These are phyloP conservation scores for Canis aureus DNA, from an alignment of 2,113 vertebrate species.

Conservation along the genomic window DNA sequence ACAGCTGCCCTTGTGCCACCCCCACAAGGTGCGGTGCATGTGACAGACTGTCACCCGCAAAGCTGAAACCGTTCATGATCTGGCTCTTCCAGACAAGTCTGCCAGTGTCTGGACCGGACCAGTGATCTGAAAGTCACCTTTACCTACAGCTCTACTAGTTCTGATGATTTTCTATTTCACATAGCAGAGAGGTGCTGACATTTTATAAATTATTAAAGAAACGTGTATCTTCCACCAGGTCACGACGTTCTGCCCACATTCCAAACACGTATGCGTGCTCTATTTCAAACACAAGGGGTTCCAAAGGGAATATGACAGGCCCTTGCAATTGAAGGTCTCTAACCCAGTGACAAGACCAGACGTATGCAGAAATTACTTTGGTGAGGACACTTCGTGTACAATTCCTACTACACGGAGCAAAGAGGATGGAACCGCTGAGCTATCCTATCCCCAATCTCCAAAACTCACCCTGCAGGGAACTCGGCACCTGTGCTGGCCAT, in stretches of 20 bases:
- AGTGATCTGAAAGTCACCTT: neutral
- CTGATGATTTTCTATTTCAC: neutral
- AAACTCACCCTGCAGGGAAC: too few species aligned
- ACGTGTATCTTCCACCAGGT: fast-evolving
- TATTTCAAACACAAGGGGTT: fast-evolving
- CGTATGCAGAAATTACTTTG: fast-evolving
- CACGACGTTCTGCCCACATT: neutral
- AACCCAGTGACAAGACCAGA: fast-evolving
- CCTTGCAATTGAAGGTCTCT: neutral
- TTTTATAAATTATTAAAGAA: neutral
- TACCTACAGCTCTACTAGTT: neutral
- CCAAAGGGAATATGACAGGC: fast-evolving
- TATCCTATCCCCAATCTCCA: neutral
- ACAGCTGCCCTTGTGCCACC: fast-evolving
- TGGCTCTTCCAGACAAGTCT: neutral
- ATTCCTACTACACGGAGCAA: fast-evolving
- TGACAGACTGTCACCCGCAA: fast-evolving
- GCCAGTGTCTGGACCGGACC: too few species aligned
- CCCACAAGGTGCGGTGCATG: fast-evolving
- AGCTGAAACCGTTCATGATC: neutral
- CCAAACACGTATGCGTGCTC: fast-evolving
- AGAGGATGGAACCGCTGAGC: fast-evolving
- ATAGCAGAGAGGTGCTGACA: neutral
- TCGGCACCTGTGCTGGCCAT: neutral
- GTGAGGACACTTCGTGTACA: fast-evolving